phyloP scores from a whole-genome alignment of 2,888 invertebrate species.

The Priocnemis perturbator region DNA sequence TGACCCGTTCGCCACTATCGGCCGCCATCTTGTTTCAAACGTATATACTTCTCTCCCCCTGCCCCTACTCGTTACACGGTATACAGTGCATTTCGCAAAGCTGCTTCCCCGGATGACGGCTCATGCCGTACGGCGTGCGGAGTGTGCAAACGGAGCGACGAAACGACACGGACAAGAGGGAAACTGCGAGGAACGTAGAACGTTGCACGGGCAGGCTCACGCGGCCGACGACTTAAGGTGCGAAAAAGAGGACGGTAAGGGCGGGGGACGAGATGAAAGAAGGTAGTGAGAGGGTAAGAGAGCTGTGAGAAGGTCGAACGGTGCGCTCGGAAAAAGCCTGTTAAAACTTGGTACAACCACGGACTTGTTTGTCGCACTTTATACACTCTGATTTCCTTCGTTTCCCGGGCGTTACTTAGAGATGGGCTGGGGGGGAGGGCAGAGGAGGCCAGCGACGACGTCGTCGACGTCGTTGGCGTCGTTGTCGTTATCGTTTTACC shows the following conservation, averaged over 20 bases:
- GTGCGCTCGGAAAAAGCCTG: slow-evolving; percentile 13
- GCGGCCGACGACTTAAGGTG: not conserved
- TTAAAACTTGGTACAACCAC: slow-evolving; percentile 13
- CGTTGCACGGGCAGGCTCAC: not conserved
- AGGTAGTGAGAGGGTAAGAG: too few species aligned
- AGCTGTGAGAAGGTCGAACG: too few species aligned
- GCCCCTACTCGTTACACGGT: slow-evolving; percentile 4
- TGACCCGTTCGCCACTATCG: too few species aligned
- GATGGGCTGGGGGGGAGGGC: not conserved
- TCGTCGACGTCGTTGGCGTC: slow-evolving; percentile 3
- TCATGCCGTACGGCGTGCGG: slow-evolving; percentile 6
- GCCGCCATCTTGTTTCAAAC: slow-evolving; percentile 5
- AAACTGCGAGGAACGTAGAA: not conserved
- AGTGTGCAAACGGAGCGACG: not conserved
- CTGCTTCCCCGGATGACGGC: not conserved
- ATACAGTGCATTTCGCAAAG: slow-evolving; percentile 11
- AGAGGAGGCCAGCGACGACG: not conserved
- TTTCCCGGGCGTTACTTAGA: slow-evolving; percentile 26
- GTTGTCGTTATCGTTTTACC: slow-evolving; percentile 26
- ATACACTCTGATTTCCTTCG: slow-evolving; percentile 22
- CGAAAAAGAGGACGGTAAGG: not conserved
- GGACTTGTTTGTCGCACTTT: slow-evolving; percentile 34
- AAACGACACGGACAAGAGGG: not conserved
- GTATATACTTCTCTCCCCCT: slow-evolving; percentile 1
- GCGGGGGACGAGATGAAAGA: not conserved